A percentile compares a stretch with the other conserved stretches of the same genome.
These are phyloP conservation scores for Trichonephila clavata DNA, from an alignment of 1,140 invertebrate species.

Conservation along the genomic window DNA sequence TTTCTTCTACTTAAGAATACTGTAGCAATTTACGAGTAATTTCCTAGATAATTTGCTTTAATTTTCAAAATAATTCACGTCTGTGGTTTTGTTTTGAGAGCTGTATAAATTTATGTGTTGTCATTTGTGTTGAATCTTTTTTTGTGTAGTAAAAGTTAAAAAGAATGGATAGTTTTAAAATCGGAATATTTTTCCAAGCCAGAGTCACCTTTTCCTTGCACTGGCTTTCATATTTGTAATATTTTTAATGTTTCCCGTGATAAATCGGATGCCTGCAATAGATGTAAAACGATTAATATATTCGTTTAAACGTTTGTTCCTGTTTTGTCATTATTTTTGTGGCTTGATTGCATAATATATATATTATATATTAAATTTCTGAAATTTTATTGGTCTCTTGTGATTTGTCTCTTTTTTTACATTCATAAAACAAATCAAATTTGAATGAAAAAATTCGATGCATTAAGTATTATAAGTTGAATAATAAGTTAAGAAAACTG, in stretches of 20 bases:
- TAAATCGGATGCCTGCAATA: conserved; percentile 65
- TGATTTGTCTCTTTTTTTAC: conserved; percentile 1
- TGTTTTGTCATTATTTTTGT: conserved; percentile 75
- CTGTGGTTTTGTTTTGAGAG: background rate
- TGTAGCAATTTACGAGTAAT: conserved; percentile 12
- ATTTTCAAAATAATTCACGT: conserved; percentile 14
- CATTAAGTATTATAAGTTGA: too few species aligned
- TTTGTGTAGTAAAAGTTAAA: background rate
- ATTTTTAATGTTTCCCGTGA: conserved; percentile 70
- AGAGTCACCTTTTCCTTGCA: conserved; percentile 55
- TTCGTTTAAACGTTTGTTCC: conserved; percentile 64
- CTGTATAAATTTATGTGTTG: conserved; percentile 11
- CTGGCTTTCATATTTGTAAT: conserved; percentile 69
- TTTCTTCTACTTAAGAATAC: conserved; percentile 27
- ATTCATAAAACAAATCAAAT: background rate
- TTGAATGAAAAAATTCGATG: background rate
- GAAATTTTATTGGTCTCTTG: conserved; percentile 70
- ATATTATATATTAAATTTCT: conserved; percentile 77
- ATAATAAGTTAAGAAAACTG: too few species aligned
- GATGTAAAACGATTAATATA: conserved; percentile 69
- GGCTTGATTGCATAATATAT: conserved; percentile 76
- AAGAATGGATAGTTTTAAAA: conserved; percentile 53
- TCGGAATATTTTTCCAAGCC: conserved; percentile 74
- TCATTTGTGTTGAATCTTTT: conserved; percentile 8
- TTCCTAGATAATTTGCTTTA: background rate